Evolutionary conservation across 2,888 invertebrate genomes (phyloP), one percentile per base, ranked within the genome.

Genomic region (Anaspis maculata): DNA sequence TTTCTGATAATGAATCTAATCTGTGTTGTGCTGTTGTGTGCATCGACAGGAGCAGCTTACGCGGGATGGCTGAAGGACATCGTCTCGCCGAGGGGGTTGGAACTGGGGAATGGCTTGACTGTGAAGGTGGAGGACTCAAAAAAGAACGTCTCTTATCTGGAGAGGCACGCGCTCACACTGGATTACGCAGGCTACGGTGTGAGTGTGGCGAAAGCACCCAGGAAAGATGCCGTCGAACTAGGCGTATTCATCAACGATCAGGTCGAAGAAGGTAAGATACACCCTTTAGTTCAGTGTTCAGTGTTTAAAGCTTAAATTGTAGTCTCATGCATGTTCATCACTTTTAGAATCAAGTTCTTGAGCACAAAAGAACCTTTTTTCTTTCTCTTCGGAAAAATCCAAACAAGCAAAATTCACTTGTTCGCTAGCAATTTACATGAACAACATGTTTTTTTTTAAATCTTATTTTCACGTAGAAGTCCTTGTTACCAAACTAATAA

Each of bases 131-230:
- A 57, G 30, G 49, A 54, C 30, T 46, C 46, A 1, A 49, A 51
- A n/a, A 16, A 42, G n/a, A 26, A 27, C 30, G 44, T 54, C 33
- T 41, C 68, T 30, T 61, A 72, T 41, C 52, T 75, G 30, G 69
- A 70, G 26, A 65, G 67, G 24, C 68, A 74, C 46, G 71, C 72
- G 15, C 57, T 77, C 34, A 69, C 69, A 42, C 64, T 74, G 49
- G 72, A 74, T 47, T 70, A 71, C 63, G 68, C 64, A 32, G 71
- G 72, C 44, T 68, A 68, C 45, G 71, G 71, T 23, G 66, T 76
- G 39, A 68, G 66, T 54, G 51, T 75, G 28, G 65, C 67, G 14
- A 68, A 68, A 52, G 68, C 70, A 9, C 59, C 66, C 22, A 64
- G 66, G 35, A 65, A 65, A 30, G 67, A 64, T 41, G 71, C 70